phyloP scores from a whole-genome alignment of 2,797 vertebrate species.

The Phalloptychus januarius region DNA sequence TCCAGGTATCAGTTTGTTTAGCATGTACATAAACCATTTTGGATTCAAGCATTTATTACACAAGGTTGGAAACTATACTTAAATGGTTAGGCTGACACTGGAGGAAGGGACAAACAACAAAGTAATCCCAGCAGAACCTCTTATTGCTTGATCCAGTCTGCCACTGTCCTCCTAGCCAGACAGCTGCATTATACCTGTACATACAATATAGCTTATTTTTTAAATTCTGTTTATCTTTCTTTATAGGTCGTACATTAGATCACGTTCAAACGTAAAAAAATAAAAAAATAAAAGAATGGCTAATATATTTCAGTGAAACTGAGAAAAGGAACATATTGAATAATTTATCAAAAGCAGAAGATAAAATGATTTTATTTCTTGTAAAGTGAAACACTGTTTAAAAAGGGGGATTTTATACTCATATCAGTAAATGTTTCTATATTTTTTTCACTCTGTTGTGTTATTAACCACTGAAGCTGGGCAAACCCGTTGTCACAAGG shows the following conservation, averaged over 20 bases:
- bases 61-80: slow-evolving; percentile 41
- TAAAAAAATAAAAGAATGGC: slow-evolving; percentile 67
- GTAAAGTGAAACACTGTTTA: slow-evolving; percentile 75
- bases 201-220: slow-evolving; percentile 87
- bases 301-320: slow-evolving; percentile 84
- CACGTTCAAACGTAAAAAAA: slow-evolving; percentile 68
- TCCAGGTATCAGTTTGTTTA: slow-evolving; percentile 58
- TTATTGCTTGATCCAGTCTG: slow-evolving; percentile 60
- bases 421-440: slow-evolving; percentile 65
- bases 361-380: slow-evolving; percentile 82
- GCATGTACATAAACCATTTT: slow-evolving; percentile 65
- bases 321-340: slow-evolving; percentile 79
- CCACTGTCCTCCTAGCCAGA: slow-evolving; percentile 67
- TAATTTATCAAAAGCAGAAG: slow-evolving; percentile 80
- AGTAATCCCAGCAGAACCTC: slow-evolving; percentile 51
- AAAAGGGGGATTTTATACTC: slow-evolving; percentile 78
- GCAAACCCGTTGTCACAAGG: slow-evolving; percentile 69
- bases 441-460: slow-evolving; percentile 57
- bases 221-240: slow-evolving; percentile 82
- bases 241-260: slow-evolving; percentile 78
- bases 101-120: slow-evolving; percentile 45
- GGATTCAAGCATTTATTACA: slow-evolving; percentile 49
- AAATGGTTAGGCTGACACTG: slow-evolving; percentile 45
- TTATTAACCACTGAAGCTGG: slow-evolving; percentile 73
- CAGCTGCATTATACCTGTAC: slow-evolving; percentile 78